Percentiles rank a stretch among this genome's conserved stretches.
These are phyloP conservation scores for Vollenhovia emeryi DNA, from an alignment of 1,140 invertebrate genomes.

Conservation along the genomic window DNA sequence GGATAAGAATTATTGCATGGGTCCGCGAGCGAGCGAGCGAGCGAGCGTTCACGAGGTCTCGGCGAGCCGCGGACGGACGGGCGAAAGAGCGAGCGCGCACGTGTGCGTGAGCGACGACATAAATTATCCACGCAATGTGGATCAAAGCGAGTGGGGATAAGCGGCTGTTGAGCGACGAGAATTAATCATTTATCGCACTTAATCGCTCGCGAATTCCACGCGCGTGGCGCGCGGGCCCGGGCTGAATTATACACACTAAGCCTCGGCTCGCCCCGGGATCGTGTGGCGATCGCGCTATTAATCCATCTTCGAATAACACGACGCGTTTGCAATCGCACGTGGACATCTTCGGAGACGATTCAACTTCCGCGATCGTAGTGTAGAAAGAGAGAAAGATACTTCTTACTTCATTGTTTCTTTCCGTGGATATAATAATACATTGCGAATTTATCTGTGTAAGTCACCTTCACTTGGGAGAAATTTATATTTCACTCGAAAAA, in stretches of 20 bases:
- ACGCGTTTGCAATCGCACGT: background rate
- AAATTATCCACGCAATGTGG: constrained; percentile 63
- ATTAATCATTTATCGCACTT: constrained; percentile 57
- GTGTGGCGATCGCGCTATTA: constrained; percentile 5
- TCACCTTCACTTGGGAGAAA: background rate
- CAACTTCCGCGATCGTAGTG: background rate
- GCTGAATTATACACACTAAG: constrained; percentile 14
- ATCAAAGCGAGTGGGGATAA: constrained; percentile 63
- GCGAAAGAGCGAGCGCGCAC: background rate
- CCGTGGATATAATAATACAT: too few species aligned
- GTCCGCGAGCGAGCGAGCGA: constrained; percentile 2
- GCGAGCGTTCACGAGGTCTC: background rate
- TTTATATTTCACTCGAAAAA: too few species aligned
- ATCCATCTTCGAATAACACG: constrained; percentile 25
- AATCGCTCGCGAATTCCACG: constrained; percentile 45
- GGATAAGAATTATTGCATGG: constrained; percentile 67
- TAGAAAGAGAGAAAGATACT: background rate
- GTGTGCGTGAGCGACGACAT: constrained; percentile 40
- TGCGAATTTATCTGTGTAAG: too few species aligned
- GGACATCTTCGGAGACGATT: background rate
- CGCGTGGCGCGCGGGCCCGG: constrained; percentile 13
- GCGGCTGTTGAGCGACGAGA: constrained; percentile 51
- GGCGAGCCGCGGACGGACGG: background rate
- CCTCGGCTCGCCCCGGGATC: background rate
- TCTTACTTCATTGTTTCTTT: too few species aligned